Base-by-base conservation (phyloP, 1,140 invertebrate species). In the Cydia strobilella region DNA sequence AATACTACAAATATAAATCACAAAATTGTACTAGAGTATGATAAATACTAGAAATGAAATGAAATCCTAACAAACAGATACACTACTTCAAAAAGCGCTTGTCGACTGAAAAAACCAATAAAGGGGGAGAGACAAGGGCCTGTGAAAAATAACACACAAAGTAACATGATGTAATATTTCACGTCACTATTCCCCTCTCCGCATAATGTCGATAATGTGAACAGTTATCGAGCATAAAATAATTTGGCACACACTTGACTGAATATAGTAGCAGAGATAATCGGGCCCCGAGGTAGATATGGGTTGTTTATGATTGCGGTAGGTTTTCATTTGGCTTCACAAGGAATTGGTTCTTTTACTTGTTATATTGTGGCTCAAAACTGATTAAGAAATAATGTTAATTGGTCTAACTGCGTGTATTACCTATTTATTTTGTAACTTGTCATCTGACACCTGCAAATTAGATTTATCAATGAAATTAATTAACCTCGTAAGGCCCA, bases 191-290 rank as follows among this genome's bases (percentile, higher is more conserved):
- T 80, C 82, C 80, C 77, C 79, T 81, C 75, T 74, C 78, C 78
- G 82, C 76, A 84, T 84, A 84, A 86, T 87, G 86, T 80, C 81
- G 81, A 77, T 80, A 86, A 69, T 69, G 65, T 7, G 65, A 69
- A 69, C 65, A 69, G 65, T 69, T 69, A 69, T 69, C 35, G 65
- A 69, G 65, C 65, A 69, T 69, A 69, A 69, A 69, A 69, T 69
- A 69, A 69, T 69, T 69, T 69, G 27, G 65, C 65, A 69, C 65
- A 69, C 65, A 69, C 65, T 69, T 69, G 65, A 69, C 31, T 69
- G 65, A 39, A 39, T 69, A 35, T 35, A 69, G 18, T 69, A 39
- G 65, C 31, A 69, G 65, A 69, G 35, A 69, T 69, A 69, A 69
- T 69, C 65, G 35, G 10, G 65, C 65, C 31, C 23, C 27, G 25